Base-by-base conservation (phyloP, 1,140 invertebrate species). In the Pseudomyrmex pallidus region DNA sequence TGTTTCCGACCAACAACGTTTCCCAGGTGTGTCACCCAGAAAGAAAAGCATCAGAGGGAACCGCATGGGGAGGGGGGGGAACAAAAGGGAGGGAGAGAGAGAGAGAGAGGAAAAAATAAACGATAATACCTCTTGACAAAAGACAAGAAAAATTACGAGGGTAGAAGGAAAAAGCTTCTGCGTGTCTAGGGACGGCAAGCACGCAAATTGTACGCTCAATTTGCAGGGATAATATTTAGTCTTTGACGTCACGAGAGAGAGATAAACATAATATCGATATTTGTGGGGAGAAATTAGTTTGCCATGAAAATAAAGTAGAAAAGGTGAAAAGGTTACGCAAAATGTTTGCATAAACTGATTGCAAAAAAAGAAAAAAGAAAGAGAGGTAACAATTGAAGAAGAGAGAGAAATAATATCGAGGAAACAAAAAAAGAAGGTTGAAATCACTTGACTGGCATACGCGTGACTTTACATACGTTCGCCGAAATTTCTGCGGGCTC, bases 101-200 rank as follows among this genome's bases (percentile, higher is more conserved):
- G 35, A 35, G 22, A 20, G 20, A 25, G 44, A 50, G 20, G 15
- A 4, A 20, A 35, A 12, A 44, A 59, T 35, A 61, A 50, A 80
- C 66, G 48, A 59, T 80, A 80, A 80, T 80, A 72, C 56, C 68
- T 70, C 76, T 61, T 80, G 66, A 80, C 66, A 72, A 72, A 59
- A 22, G 22, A 59, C 54, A 61, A 59, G 56, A 80, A 72, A 80
- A 80, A 72, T 80, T 80, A 80, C 22, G 66, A 59, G 20, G 4
- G 44, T 59, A 72, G 25, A 25, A 80, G 66, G 50, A 2, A 48
- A 57, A 59, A 78, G 35, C 17, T 70, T 57, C 7, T 13, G 12
- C 44, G 46, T 44, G 76, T 48, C 52, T 0, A 17, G 44, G 52
- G 62, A 68, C 35, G n/a, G 0, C 35, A 22, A 46, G 25, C 17